Conservation (phyloP, 2,113 vertebrate genomes). For the Gymnorhina tibicen region DNA sequence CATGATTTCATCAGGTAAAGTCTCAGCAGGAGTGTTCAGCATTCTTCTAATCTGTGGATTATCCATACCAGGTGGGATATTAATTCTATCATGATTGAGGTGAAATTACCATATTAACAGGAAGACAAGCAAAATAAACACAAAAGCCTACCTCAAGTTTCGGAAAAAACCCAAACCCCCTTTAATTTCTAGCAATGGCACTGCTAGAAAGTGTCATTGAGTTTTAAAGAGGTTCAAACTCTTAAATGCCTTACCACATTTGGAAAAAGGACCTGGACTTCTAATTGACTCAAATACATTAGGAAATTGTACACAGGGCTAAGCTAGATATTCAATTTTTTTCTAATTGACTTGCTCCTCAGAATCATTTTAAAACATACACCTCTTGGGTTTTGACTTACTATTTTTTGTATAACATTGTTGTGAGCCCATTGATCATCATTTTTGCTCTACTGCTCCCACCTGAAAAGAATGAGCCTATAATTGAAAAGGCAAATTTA, state of each 20-base stretch:
- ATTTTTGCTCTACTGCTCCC: background rate
- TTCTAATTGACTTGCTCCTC: background rate
- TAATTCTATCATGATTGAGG: background rate
- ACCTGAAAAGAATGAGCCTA: background rate
- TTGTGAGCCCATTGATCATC: background rate
- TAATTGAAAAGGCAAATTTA: slow-evolving; percentile 49
- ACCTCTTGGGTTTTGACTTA: background rate
- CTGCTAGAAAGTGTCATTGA: background rate
- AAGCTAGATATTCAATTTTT: background rate
- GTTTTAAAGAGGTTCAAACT: background rate
- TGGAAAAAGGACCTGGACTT: background rate
- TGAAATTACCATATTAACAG: background rate
- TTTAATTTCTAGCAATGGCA: background rate
- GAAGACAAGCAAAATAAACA: background rate
- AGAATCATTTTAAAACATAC: background rate
- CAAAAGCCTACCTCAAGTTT: background rate
- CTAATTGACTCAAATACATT: background rate
- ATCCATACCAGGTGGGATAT: background rate
- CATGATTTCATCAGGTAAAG: background rate
- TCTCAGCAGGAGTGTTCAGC: background rate
- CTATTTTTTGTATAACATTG: background rate
- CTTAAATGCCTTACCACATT: background rate
- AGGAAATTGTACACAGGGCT: background rate
- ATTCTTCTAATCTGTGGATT: background rate
- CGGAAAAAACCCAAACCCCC: accelerated